A percentile compares a stretch with the other conserved stretches of the same genome.
phyloP scores from a whole-genome alignment of 2,888 invertebrate genomes.

The Diplazon laetatorius region DNA sequence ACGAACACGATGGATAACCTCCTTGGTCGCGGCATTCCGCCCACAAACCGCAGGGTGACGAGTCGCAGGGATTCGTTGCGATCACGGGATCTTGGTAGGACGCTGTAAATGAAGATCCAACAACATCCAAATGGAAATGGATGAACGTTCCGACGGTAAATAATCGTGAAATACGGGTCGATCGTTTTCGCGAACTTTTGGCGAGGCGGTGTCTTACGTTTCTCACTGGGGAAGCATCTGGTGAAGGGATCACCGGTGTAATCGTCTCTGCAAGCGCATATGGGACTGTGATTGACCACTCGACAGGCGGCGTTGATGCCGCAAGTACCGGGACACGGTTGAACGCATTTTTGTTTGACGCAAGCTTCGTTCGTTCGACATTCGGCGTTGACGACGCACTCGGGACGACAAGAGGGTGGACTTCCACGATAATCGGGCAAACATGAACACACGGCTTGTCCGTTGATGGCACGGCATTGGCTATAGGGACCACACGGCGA shows the following conservation, averaged over 20 bases:
- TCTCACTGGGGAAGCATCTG: slow-evolving; percentile 86
- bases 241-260: slow-evolving; percentile 90
- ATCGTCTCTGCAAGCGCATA: slow-evolving; percentile 91
- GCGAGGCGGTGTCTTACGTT: slow-evolving; percentile 86
- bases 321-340: slow-evolving; percentile 91
- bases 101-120: slow-evolving; percentile 80
- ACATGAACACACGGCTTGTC: slow-evolving; percentile 92
- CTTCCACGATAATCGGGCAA: slow-evolving; percentile 90
- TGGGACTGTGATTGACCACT: slow-evolving; percentile 91
- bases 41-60: slow-evolving; percentile 93
- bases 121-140: too few species aligned
- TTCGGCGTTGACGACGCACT: slow-evolving; percentile 91
- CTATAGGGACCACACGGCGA: slow-evolving; percentile 91
- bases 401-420: slow-evolving; percentile 92
- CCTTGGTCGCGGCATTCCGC: slow-evolving; percentile 92
- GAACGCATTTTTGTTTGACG: slow-evolving; percentile 89
- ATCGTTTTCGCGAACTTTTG: not conserved
- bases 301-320: slow-evolving; percentile 91
- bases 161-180: not conserved
- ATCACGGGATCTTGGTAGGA: slow-evolving; percentile 73
- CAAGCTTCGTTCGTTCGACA: slow-evolving; percentile 92
- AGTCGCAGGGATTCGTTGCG: slow-evolving; percentile 88
- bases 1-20: slow-evolving; percentile 91
- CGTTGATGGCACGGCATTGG: slow-evolving; percentile 87
- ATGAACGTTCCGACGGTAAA: too few species aligned